A percentile compares a stretch with the other conserved stretches of the same genome.
phyloP scores from a whole-genome alignment of 2,797 vertebrate genomes.

The Pantherophis alleghaniensis region DNA sequence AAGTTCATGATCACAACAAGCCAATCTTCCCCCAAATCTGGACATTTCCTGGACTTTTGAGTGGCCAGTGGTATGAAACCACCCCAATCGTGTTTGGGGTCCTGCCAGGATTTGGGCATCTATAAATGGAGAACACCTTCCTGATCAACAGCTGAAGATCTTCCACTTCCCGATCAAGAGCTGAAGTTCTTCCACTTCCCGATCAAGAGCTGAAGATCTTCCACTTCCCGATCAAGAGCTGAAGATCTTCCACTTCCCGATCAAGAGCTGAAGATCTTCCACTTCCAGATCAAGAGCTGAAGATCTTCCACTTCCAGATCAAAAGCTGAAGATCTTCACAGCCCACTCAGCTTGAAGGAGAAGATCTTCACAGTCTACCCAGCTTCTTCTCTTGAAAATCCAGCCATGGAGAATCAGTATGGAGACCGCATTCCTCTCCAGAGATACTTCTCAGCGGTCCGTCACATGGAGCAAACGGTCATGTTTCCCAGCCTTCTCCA shows the following conservation, averaged over 20 bases:
- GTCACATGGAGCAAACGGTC: constrained; percentile 83
- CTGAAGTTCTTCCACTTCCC: too few species aligned
- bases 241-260: neutral
- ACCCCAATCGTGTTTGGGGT: neutral
- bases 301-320: too few species aligned
- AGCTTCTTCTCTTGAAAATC: constrained; percentile 66
- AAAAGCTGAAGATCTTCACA: neutral
- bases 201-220: too few species aligned
- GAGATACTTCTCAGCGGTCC: constrained; percentile 72
- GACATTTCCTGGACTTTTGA: neutral
- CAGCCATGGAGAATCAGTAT: constrained; percentile 54
- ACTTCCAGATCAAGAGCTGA: too few species aligned
- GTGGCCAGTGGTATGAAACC: constrained; percentile 2
- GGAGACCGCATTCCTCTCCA: constrained; percentile 59
- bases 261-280: neutral
- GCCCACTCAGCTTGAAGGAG: too few species aligned
- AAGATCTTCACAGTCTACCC: neutral
- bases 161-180: too few species aligned
- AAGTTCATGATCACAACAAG: neutral
- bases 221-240: too few species aligned
- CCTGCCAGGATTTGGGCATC: neutral
- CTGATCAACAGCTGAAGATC: neutral
- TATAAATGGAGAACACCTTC: neutral
- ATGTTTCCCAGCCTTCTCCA: constrained; percentile 85
- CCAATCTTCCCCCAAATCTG: neutral